phyloP scores from a whole-genome alignment of 2,888 invertebrate species.

The Chalcis sispes region DNA sequence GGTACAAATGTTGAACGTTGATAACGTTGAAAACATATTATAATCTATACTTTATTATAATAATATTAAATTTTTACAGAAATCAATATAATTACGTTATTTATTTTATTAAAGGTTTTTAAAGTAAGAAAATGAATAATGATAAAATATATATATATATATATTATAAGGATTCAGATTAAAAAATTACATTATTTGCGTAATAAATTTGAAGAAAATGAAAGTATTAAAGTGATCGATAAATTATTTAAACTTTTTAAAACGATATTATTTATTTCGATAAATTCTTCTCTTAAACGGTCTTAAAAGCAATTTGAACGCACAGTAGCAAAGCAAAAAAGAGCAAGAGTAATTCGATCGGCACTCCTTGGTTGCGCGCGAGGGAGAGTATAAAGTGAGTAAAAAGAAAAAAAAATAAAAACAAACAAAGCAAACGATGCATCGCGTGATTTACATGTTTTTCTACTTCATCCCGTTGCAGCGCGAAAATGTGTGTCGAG shows the following conservation, averaged over 20 bases:
- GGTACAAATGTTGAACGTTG: too few relatives aligned
- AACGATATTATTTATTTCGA: background rate
- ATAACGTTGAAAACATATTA: too few relatives aligned
- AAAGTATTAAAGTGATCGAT: background rate
- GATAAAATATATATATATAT: too few relatives aligned
- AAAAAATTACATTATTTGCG: too few relatives aligned
- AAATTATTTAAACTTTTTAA: background rate
- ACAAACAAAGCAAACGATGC: background rate
- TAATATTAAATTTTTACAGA: too few relatives aligned
- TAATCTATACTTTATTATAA: too few relatives aligned
- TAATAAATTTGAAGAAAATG: background rate
- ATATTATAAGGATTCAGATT: too few relatives aligned
- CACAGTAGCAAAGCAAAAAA: background rate
- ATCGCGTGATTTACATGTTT: constrained; percentile 28
- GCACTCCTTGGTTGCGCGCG: too few relatives aligned
- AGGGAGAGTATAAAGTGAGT: background rate
- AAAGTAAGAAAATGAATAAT: too few relatives aligned
- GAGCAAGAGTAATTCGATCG: background rate
- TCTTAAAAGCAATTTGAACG: background rate
- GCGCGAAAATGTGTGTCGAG: background rate
- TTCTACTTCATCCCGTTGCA: background rate
- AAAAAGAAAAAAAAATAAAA: background rate
- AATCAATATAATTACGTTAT: too few relatives aligned
- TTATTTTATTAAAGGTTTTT: too few relatives aligned
- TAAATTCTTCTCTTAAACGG: constrained; percentile 1